A percentile compares a stretch with the other conserved stretches of the same genome.
These are phyloP conservation scores for Rhinopomastus cyanomelas DNA, from an alignment of 2,113 vertebrate genomes.

Conservation along the genomic window DNA sequence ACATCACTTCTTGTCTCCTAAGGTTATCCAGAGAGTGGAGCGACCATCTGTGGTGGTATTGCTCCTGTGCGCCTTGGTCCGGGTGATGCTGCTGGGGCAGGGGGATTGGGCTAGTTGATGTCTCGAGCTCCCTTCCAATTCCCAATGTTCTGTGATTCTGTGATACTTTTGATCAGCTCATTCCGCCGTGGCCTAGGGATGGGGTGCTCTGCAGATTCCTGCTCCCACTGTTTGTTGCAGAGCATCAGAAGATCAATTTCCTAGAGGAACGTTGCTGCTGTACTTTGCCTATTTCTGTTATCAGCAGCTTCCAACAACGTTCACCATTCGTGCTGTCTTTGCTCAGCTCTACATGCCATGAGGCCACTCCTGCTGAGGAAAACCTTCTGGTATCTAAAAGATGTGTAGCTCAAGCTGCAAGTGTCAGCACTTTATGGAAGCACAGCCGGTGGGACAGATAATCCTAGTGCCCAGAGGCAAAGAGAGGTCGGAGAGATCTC, in stretches of 20 bases:
- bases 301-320: constrained; percentile 25
- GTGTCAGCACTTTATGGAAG: constrained; percentile 22
- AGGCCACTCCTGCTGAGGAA: not conserved
- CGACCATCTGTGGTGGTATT: not conserved
- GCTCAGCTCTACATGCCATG: not conserved
- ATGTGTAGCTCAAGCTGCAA: constrained; percentile 37
- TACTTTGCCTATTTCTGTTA: not conserved
- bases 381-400: constrained; percentile 43
- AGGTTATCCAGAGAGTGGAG: not conserved
- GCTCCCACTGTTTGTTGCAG: not conserved
- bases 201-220: not conserved
- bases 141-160: too few species aligned
- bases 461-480: not conserved
- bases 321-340: not conserved
- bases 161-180: not conserved
- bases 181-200: not conserved
- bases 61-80: too few species aligned
- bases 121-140: too few species aligned
- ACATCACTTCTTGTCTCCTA: not conserved
- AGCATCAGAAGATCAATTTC: not conserved
- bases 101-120: too few species aligned
- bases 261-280: not conserved
- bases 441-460: constrained; percentile 19
- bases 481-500: constrained; percentile 16
- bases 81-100: too few species aligned